phyloP scores from a whole-genome alignment of 2,113 vertebrate species.

The Cryptotis parvus region DNA sequence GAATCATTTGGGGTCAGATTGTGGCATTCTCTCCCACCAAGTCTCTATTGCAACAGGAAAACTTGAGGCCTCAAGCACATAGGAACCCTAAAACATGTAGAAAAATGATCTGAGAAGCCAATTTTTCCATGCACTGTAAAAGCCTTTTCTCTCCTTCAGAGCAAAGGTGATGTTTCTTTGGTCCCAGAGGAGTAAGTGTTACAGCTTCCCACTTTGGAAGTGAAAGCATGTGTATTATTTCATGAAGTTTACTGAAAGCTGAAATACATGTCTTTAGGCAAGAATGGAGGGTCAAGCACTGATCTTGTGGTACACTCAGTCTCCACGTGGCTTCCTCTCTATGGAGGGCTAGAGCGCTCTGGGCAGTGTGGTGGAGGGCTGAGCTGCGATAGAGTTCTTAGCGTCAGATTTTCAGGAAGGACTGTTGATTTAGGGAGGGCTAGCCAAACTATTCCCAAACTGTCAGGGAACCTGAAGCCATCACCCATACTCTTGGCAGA shows the following conservation, averaged over 20 bases:
- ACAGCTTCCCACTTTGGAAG: background rate
- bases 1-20: conserved; percentile 62
- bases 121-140: background rate
- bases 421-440: background rate
- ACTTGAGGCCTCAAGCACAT: background rate
- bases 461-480: background rate
- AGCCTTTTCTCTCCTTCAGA: background rate
- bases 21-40: background rate
- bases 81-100: background rate
- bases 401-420: background rate
- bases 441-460: background rate
- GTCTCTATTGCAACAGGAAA: background rate
- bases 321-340: background rate
- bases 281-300: background rate
- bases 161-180: background rate
- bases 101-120: conserved; percentile 1
- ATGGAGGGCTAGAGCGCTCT: background rate
- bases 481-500: background rate
- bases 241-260: background rate
- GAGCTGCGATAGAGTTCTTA: background rate
- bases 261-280: background rate
- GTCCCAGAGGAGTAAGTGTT: background rate
- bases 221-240: background rate
- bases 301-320: accelerated
- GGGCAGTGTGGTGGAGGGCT: background rate